Evolutionary conservation across 1,140 invertebrate species (phyloP).

Genomic region (Tribolium castaneum): DNA sequence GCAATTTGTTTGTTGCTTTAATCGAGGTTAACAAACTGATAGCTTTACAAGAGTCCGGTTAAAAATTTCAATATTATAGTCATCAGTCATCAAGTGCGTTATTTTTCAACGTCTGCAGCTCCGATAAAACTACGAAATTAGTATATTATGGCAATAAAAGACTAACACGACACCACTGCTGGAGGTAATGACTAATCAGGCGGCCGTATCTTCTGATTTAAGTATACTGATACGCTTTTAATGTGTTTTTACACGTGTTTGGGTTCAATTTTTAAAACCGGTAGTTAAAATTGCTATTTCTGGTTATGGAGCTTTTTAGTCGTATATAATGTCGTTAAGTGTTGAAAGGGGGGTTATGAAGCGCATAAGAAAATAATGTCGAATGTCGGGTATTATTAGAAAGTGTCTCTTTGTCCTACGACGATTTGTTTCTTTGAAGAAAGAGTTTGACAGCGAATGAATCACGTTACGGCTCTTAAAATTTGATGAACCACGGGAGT

Average conservation of each 20-base stretch:
- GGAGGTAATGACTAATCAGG: slow-evolving; percentile 33
- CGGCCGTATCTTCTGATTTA: slow-evolving; percentile 27
- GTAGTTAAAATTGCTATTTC: slow-evolving; percentile 29
- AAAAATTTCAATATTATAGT: neutral
- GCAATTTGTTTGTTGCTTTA: too few relatives aligned
- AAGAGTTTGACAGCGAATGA: slow-evolving; percentile 17
- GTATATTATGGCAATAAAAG: slow-evolving; percentile 30
- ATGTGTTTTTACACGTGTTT: slow-evolving; percentile 34
- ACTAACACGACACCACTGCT: slow-evolving; percentile 24
- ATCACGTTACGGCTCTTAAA: slow-evolving; percentile 9
- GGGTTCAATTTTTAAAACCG: slow-evolving; percentile 22
- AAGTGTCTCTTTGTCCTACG: slow-evolving; percentile 7
- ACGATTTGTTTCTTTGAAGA: slow-evolving; percentile 7
- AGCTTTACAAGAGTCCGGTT: neutral
- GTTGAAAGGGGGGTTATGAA: slow-evolving; percentile 28
- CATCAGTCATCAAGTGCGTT: slow-evolving; percentile 16
- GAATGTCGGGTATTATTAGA: slow-evolving; percentile 21
- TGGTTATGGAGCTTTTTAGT: slow-evolving; percentile 28
- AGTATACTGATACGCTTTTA: slow-evolving; percentile 31
- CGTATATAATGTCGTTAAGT: slow-evolving; percentile 22
- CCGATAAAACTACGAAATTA: slow-evolving; percentile 27
- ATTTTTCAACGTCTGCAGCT: slow-evolving; percentile 18
- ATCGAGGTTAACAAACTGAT: neutral
- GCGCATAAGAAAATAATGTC: slow-evolving; percentile 21
- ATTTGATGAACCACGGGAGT: slow-evolving; percentile 7